Evolutionary conservation across 2,113 vertebrate genomes (phyloP), one percentile per base, ranked within the genome.

Genomic region (Aphyosemion australe): DNA sequence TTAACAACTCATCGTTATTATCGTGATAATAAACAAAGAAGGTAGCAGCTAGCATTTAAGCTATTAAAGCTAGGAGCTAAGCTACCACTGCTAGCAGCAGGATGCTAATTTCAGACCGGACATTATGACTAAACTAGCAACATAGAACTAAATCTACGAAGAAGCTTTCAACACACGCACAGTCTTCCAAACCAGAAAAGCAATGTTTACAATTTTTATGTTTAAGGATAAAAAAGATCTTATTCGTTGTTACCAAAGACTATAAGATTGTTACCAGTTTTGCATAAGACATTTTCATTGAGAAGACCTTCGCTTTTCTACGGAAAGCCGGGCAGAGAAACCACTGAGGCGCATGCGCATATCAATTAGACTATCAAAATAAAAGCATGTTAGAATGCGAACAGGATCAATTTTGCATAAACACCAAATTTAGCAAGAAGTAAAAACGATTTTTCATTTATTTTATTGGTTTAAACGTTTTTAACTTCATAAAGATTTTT

Each of bases 181-280:
- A 8, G 34, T 37, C 1, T 8, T 2, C 26, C 26, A 8, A 46
- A 16, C 16, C 4, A n/a, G 6, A 46, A 1, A 16, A 8, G 16
- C 15, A 8, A n/a, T 45, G 5, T n/a, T 46, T n/a, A n/a, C 6
- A 26, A 26, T 26, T 26, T 26, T 26, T 2, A 26, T 26, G 26
- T 26, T 26, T 26, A 5, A 4, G 26, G 26, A 4, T 1, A 32
- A 31, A 15, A 16, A 47, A 0, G 16, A n/a, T 18, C 48, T 11
- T 0, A 0, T 10, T 1, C 4, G 46, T 20, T 69, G 26, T 83
- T 80, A n/a, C n/a, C n/a, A n/a, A n/a, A n/a, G n/a, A n/a, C n/a
- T n/a, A n/a, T n/a, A n/a, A n/a, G n/a, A n/a, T 20, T 69, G 26
- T 83, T 80, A 87, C 87, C 87, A 89, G 19, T 62, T 83, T 91